These are phyloP conservation scores for Chorisops tibialis DNA, from an alignment of 2,888 invertebrate genomes.

Conservation along the genomic window DNA sequence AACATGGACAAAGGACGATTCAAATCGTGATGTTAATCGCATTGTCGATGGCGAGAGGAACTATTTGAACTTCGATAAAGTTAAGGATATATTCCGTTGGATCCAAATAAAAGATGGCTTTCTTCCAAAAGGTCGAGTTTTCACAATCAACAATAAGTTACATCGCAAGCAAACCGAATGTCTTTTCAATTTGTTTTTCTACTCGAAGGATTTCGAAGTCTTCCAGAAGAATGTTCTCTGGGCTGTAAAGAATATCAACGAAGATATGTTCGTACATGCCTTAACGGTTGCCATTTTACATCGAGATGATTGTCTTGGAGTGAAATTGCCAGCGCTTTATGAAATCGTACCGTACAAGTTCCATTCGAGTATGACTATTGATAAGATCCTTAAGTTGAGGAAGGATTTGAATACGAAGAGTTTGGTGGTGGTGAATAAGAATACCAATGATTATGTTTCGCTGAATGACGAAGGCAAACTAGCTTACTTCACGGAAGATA, in stretches of 20 bases:
- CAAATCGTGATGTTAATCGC: slow-evolving; percentile 6
- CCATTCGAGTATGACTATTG: slow-evolving; percentile 44
- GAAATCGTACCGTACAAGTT: slow-evolving; percentile 76
- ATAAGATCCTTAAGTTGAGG: slow-evolving; percentile 50
- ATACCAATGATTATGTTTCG: slow-evolving; percentile 54
- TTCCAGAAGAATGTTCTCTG: slow-evolving; percentile 58
- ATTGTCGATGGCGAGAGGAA: slow-evolving; percentile 22
- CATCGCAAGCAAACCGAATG: slow-evolving; percentile 26
- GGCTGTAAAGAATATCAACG: slow-evolving; percentile 68
- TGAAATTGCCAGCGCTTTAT: slow-evolving; percentile 69
- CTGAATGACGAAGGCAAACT: slow-evolving; percentile 55
- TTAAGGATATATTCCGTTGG: slow-evolving; percentile 52
- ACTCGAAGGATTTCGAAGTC: slow-evolving; percentile 60
- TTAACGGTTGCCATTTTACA: slow-evolving; percentile 66
- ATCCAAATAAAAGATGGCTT: slow-evolving; percentile 52
- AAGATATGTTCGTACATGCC: slow-evolving; percentile 71
- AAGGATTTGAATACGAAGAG: slow-evolving; percentile 36
- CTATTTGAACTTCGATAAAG: slow-evolving; percentile 51
- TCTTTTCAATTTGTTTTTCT: slow-evolving; percentile 59
- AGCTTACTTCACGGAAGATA: slow-evolving; percentile 65
- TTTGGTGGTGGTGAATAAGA: slow-evolving; percentile 45
- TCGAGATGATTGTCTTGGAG: slow-evolving; percentile 62
- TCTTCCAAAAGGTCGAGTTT: slow-evolving; percentile 54
- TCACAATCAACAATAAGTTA: slow-evolving; percentile 49
- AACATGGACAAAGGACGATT: slow-evolving; percentile 29